Percentiles rank a stretch among this genome's conserved stretches.
These are phyloP conservation scores for Polypedilum pembai DNA, from an alignment of 1,140 invertebrate genomes.

Conservation along the genomic window DNA sequence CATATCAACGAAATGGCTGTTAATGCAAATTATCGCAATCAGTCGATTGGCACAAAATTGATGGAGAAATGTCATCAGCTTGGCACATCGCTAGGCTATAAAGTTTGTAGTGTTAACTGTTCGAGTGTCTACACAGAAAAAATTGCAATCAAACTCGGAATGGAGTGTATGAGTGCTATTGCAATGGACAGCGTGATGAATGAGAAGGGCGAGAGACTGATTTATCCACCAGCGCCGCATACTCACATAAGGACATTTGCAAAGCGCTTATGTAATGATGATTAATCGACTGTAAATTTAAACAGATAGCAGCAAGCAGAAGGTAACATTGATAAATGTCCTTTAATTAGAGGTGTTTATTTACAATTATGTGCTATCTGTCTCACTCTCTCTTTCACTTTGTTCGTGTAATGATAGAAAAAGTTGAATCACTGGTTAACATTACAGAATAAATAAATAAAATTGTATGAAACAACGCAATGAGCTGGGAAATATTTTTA, in stretches of 20 bases:
- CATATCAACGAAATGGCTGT: background rate
- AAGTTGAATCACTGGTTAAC: too few species aligned
- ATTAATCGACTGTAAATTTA: conserved; percentile 24
- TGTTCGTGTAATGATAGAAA: too few species aligned
- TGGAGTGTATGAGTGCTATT: background rate
- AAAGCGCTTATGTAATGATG: conserved; percentile 8
- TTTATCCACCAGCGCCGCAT: background rate
- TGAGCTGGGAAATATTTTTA: too few species aligned
- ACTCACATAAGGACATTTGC: background rate
- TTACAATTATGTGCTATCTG: conserved; percentile 21
- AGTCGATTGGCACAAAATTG: background rate
- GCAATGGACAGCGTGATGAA: conserved; percentile 3
- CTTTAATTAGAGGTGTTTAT: background rate
- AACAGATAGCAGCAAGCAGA: too few species aligned
- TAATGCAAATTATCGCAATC: background rate
- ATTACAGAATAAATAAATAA: too few species aligned
- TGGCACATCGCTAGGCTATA: background rate
- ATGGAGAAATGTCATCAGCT: background rate
- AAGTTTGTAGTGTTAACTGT: background rate
- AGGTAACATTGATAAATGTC: background rate
- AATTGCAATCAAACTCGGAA: background rate
- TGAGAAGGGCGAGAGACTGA: background rate
- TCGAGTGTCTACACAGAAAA: background rate
- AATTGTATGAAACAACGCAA: too few species aligned
- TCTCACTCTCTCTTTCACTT: background rate